A percentile compares a stretch with the other conserved stretches of the same genome.
Conservation (phyloP, 2,888 invertebrate genomes). For the Cheilosia soror region DNA sequence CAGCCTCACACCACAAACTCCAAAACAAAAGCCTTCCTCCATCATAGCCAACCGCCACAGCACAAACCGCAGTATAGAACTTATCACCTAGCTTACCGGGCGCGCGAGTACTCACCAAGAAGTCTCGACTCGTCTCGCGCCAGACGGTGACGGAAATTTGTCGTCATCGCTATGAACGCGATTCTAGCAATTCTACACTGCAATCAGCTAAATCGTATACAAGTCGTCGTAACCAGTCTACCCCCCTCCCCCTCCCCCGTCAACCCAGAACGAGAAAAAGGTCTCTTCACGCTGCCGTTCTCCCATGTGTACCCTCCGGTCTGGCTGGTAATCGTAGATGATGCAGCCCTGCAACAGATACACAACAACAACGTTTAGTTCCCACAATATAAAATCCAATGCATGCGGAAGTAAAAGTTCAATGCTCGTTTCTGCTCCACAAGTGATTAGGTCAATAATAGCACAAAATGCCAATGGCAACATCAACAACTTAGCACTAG, state of each 20-base stretch:
- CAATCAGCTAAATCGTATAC: constrained; percentile 68
- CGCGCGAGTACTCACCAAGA: constrained; percentile 24
- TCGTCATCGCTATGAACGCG: constrained; percentile 67
- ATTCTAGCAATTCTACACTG: constrained; percentile 70
- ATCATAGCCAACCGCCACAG: constrained; percentile 15
- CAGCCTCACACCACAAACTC: constrained; percentile 69
- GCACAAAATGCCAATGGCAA: constrained; percentile 80
- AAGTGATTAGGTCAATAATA: constrained; percentile 84
- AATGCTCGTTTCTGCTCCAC: constrained; percentile 84
- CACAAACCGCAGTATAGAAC: constrained; percentile 50
- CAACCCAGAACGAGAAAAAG: constrained; percentile 27
- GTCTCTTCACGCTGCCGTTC: constrained; percentile 29
- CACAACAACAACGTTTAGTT: constrained; percentile 72
- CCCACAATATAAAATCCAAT: constrained; percentile 78
- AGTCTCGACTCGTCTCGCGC: constrained; percentile 55
- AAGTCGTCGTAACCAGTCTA: constrained; percentile 33
- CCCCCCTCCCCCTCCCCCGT: background rate
- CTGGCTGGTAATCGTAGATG: constrained; percentile 48
- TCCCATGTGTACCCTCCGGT: constrained; percentile 27
- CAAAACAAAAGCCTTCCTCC: constrained; percentile 67
- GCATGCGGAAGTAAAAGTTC: constrained; percentile 84
- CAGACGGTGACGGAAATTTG: constrained; percentile 75
- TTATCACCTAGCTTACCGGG: constrained; percentile 17
- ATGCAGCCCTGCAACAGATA: constrained; percentile 43
- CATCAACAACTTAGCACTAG: constrained; percentile 74